phyloP scores from a whole-genome alignment of 1,140 invertebrate genomes.

The Acromyrmex charruanus region DNA sequence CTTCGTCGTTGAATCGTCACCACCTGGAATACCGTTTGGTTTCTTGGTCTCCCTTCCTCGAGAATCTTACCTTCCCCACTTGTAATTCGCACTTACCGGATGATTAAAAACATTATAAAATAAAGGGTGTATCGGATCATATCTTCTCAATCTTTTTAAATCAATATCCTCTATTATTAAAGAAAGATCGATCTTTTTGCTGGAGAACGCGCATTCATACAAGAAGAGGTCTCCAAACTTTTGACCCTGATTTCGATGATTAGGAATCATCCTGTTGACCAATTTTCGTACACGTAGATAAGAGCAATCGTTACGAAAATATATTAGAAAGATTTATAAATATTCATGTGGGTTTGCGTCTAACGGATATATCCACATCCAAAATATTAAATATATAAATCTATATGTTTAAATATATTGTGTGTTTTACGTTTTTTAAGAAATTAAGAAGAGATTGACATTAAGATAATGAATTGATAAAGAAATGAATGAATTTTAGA shows the following conservation, averaged over 20 bases:
- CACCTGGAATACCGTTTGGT: slow-evolving; percentile 35
- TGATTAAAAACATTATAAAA: neutral
- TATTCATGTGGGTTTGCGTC: neutral
- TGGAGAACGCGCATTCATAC: neutral
- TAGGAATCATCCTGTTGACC: neutral
- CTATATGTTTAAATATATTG: neutral
- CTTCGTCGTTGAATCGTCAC: slow-evolving; percentile 9
- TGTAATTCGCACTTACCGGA: neutral
- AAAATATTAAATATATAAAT: neutral
- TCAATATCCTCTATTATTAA: neutral
- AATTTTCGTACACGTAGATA: neutral
- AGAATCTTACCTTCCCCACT: slow-evolving; percentile 29
- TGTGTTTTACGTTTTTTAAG: neutral
- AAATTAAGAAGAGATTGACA: neutral
- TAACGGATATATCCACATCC: neutral
- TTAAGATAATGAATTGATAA: neutral
- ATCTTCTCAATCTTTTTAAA: neutral
- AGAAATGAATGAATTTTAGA: neutral
- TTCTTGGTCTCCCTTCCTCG: slow-evolving; percentile 18
- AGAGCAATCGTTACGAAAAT: neutral
- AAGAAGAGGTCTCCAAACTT: neutral
- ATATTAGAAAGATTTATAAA: neutral
- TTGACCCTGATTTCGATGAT: neutral
- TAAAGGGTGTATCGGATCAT: neutral
- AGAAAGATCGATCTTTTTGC: neutral